A percentile compares a stretch with the other conserved stretches of the same genome.
Evolutionary conservation across 2,113 vertebrate genomes (phyloP).

Genomic region (Deroptyus accipitrinus): DNA sequence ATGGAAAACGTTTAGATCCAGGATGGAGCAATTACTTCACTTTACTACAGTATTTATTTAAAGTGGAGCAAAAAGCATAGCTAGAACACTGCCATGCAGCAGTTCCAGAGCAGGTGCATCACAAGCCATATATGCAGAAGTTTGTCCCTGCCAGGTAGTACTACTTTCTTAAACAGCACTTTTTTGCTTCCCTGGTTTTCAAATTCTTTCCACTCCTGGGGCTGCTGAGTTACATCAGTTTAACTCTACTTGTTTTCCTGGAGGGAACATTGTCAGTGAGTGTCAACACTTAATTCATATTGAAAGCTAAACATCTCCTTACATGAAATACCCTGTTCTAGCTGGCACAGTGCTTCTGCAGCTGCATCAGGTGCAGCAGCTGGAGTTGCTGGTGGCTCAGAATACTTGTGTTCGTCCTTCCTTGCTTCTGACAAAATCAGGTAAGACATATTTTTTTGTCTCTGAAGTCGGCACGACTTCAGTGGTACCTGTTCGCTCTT

Average conservation of each 20-base stretch:
- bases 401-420: background rate
- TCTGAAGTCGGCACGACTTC: background rate
- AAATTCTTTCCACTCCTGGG: background rate
- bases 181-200: accelerated
- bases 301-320: background rate
- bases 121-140: accelerated
- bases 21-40: background rate
- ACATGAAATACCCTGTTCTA: too few species aligned
- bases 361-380: accelerated
- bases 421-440: background rate
- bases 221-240: background rate
- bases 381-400: background rate
- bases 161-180: background rate
- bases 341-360: background rate
- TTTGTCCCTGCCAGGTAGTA: background rate
- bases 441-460: background rate
- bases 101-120: too few species aligned
- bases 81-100: background rate
- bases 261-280: accelerated
- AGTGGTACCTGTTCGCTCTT: accelerated
- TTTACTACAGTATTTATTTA: background rate
- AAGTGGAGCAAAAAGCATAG: background rate
- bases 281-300: accelerated
- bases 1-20: accelerated
- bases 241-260: background rate